phyloP scores from a whole-genome alignment of 2,888 invertebrate species.

The Antitype chi region DNA sequence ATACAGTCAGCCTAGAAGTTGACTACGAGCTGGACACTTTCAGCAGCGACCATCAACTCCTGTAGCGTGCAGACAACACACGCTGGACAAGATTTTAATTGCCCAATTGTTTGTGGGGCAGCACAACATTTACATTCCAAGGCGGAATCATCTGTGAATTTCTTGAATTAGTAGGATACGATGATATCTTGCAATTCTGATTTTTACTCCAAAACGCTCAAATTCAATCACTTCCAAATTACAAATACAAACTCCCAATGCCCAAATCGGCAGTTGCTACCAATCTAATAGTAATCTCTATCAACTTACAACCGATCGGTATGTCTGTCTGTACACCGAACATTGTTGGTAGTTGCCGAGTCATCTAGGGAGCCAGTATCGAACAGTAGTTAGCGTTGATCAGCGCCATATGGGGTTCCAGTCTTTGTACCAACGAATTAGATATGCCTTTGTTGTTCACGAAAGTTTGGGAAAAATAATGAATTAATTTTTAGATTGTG shows the following conservation, averaged over 20 bases:
- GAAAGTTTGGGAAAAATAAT: constrained; percentile 51
- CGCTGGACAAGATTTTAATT: no score
- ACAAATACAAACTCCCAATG: constrained; percentile 17
- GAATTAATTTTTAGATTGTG: constrained; percentile 55
- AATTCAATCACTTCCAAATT: constrained; percentile 36
- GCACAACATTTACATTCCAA: no score
- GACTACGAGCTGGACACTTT: no score
- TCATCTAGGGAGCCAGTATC: constrained; percentile 79
- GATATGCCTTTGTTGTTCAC: constrained; percentile 59
- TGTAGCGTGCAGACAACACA: no score
- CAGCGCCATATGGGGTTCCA: constrained; percentile 77
- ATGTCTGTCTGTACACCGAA: constrained; percentile 56
- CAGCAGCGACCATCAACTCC: no score
- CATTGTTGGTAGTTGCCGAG: constrained; percentile 76
- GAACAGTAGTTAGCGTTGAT: constrained; percentile 82
- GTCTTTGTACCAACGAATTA: constrained; percentile 65
- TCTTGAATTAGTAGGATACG: no score
- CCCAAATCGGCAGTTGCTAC: constrained; percentile 51
- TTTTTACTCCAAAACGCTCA: background rate
- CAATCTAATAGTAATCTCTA: constrained; percentile 51
- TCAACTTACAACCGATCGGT: constrained; percentile 60
- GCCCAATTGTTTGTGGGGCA: no score
- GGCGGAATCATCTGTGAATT: no score
- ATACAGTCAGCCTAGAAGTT: no score
- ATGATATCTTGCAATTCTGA: background rate